A percentile compares a stretch with the other conserved stretches of the same genome.
These are phyloP conservation scores for Trachymyrmex cornetzi DNA, from an alignment of 1,140 invertebrate genomes.

Conservation along the genomic window DNA sequence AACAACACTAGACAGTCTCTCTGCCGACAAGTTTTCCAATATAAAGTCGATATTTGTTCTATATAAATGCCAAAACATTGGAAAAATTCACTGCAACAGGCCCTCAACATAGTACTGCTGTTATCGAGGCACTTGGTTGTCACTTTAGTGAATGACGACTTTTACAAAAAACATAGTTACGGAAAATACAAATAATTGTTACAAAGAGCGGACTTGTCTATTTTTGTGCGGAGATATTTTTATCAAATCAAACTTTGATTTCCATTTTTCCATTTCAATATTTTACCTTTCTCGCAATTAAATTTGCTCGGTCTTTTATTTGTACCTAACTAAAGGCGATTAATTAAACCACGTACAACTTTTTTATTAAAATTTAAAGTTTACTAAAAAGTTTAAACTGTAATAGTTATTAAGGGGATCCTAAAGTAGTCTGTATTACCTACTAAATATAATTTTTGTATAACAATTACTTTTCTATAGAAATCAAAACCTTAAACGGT, in stretches of 20 bases:
- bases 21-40: constrained; percentile 70
- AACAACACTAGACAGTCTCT: constrained; percentile 55
- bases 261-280: constrained; percentile 46
- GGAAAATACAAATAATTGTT: constrained; percentile 62
- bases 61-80: constrained; percentile 73
- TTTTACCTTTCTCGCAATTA: constrained; percentile 27
- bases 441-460: too few relatives aligned
- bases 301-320: constrained; percentile 24
- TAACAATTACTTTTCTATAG: too few relatives aligned
- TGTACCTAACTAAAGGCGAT: constrained; percentile 3
- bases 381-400: neutral
- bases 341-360: constrained; percentile 35
- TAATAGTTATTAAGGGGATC: neutral
- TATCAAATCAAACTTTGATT: constrained; percentile 54
- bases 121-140: constrained; percentile 56
- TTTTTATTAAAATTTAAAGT: constrained; percentile 1
- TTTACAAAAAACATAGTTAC: constrained; percentile 30
- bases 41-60: constrained; percentile 65
- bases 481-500: too few relatives aligned
- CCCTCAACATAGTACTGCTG: constrained; percentile 36
- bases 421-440: too few relatives aligned
- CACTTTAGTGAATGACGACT: constrained; percentile 48
- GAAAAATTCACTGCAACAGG: constrained; percentile 52
- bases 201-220: constrained; percentile 41
- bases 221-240: constrained; percentile 28